Evolutionary conservation across 2,797 vertebrate genomes (phyloP), one percentile per base, ranked within the genome.

Genomic region (Neopelma chrysocephalum): DNA sequence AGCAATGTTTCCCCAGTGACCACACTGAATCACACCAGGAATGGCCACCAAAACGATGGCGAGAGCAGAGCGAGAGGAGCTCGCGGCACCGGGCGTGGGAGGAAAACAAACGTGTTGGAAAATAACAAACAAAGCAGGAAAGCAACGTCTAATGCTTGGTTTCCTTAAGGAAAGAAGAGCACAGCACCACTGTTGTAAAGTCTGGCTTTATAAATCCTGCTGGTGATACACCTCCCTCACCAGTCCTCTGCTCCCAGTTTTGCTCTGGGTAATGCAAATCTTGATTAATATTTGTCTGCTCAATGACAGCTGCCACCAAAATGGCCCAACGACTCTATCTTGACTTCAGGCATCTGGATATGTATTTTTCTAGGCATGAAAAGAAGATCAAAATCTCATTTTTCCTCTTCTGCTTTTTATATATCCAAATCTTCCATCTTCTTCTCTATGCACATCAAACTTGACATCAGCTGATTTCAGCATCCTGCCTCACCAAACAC

Each of bases 1-100:
- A 88, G 86, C 70, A 94, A 95, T 83, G 85, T 31, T 42, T 95
- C 94, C 95, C 95, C 56, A 50, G 87, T 62, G 92, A 60, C 88
- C 79, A 73, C 48, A 4, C 50, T 58, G 78, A 90, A 76, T 73
- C 95, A 79, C 73, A 62, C 82, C 26, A 70, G 42, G 58, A 81
- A 93, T 11, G 47, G 71, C 72, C 32, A 81, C 77, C 69, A 50
- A 32, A 87, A 90, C 58, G 36, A n/a, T 75, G 69, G 80, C 11
- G 4, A 71, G 66, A 83, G 66, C 12, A 3, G 48, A 77, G 78
- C 0, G 6, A 87, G 54, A 77, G 36, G 14, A 60, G 53, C 77
- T 72, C 13, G 68, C 64, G 62, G 87, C 21, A 6, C 47, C 87
- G 17, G 23, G 47, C 54, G 80, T 70, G 11, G 80, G 57, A 84